Evolutionary conservation across 35 echinoderm and acorn worm genomes (phyloP).

Genomic region (Apostichopus californicus): DNA sequence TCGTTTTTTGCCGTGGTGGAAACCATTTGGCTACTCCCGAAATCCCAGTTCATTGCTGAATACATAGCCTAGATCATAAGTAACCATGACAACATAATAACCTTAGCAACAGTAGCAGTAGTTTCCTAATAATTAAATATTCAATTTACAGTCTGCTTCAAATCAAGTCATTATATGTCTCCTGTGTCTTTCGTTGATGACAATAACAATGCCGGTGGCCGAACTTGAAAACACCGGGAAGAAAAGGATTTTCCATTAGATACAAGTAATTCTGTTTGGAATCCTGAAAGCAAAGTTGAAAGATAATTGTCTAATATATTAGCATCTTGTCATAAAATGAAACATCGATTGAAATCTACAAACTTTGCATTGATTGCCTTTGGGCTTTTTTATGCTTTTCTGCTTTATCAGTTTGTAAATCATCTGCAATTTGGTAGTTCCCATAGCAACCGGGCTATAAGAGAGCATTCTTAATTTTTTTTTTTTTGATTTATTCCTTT

Average conservation of each 20-base stretch:
- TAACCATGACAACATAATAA: not conserved
- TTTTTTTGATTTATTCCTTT: too few species aligned
- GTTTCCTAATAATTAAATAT: too few species aligned
- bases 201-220: too few species aligned
- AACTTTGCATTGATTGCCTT: not conserved
- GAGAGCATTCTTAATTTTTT: too few species aligned
- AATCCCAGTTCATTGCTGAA: too few species aligned
- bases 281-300: not conserved
- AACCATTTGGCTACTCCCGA: too few species aligned
- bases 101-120: not conserved
- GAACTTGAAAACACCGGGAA: not conserved
- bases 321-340: not conserved
- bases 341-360: conserved; percentile 3
- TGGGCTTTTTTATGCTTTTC: not conserved
- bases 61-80: not conserved
- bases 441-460: not conserved
- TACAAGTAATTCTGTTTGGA: not conserved
- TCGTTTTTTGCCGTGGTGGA: too few species aligned
- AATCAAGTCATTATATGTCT: too few species aligned
- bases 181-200: too few species aligned
- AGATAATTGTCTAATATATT: not conserved
- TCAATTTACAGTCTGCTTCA: too few species aligned
- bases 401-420: not conserved
- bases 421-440: not conserved
- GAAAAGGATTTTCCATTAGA: not conserved